These are phyloP conservation scores for Lindbergichthys nudifrons DNA, from an alignment of 2,797 vertebrate species.

Conservation along the genomic window DNA sequence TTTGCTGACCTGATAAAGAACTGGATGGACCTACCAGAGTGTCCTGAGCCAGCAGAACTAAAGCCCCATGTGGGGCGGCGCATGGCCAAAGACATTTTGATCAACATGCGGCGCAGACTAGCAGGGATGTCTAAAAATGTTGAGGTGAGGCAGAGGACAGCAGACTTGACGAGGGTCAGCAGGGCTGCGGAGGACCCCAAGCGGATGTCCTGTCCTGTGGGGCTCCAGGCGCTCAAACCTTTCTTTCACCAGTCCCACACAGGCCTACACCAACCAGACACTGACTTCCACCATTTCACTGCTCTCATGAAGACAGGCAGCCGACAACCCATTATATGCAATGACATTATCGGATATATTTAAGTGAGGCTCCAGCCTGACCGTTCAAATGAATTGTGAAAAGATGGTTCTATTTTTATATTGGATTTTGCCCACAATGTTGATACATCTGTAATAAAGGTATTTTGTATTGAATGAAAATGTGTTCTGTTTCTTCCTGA, in stretches of 20 bases:
- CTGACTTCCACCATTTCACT: slow-evolving; percentile 90
- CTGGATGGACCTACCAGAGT: slow-evolving; percentile 98
- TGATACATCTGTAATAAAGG: slow-evolving; percentile 60
- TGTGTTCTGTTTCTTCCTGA: slow-evolving; percentile 14
- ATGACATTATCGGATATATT: slow-evolving; percentile 94
- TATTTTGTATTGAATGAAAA: slow-evolving; percentile 55
- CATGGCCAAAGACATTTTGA: slow-evolving; percentile 91
- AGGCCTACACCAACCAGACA: slow-evolving; percentile 87
- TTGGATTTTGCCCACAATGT: slow-evolving; percentile 40
- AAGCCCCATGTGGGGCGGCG: slow-evolving; percentile 82
- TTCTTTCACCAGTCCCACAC: slow-evolving; percentile 94
- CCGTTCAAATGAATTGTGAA: slow-evolving; percentile 3
- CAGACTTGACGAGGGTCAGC: slow-evolving; percentile 55
- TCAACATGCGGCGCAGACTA: slow-evolving; percentile 91
- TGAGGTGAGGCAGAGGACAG: slow-evolving; percentile 70
- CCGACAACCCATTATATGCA: slow-evolving; percentile 96
- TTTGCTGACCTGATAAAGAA: slow-evolving; percentile 98
- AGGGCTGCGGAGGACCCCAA: slow-evolving; percentile 80
- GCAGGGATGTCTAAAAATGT: slow-evolving; percentile 87
- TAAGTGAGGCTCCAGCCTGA: slow-evolving; percentile 72
- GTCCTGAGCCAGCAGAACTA: slow-evolving; percentile 81
- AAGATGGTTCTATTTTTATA: slow-evolving; percentile 52
- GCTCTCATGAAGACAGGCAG: slow-evolving; percentile 96
- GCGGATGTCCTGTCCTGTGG: slow-evolving; percentile 92
- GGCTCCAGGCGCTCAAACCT: slow-evolving; percentile 85